Percentiles rank a stretch among this genome's conserved stretches.
Conservation (phyloP, 2,888 invertebrate species). For the Ditylenchus weischeri region DNA sequence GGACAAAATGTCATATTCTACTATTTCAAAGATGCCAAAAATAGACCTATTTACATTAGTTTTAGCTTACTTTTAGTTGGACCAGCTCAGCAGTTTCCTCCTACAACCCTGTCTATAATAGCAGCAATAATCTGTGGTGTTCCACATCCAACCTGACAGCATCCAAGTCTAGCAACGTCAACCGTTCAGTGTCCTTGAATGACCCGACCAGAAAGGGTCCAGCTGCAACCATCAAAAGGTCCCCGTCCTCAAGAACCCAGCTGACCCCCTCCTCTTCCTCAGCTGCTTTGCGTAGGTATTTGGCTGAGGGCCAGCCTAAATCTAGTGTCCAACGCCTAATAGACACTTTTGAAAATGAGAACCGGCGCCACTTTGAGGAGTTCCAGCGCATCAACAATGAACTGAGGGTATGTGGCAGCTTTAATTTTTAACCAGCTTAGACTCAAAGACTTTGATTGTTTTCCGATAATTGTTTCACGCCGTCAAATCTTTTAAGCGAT, state of each 20-base stretch:
- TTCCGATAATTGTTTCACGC: neutral
- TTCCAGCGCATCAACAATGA: conserved; percentile 30
- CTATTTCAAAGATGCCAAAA: no score
- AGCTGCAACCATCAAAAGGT: neutral
- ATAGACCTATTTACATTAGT: no score
- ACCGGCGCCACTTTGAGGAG: conserved; percentile 33
- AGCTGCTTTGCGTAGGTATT: conserved; percentile 6
- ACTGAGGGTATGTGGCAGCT: conserved; percentile 14
- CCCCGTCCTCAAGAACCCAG: neutral
- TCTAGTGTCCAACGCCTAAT: conserved; percentile 29
- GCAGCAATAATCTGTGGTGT: neutral
- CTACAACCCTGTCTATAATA: neutral
- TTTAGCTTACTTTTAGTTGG: conserved; percentile 1
- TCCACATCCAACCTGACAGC: conserved; percentile 1
- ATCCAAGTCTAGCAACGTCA: conserved; percentile 3
- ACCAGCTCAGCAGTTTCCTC: neutral
- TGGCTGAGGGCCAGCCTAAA: conserved; percentile 9
- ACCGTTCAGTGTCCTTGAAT: conserved; percentile 24
- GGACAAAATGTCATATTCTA: no score
- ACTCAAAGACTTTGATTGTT: neutral
- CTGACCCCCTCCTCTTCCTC: neutral
- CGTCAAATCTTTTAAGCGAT: no score
- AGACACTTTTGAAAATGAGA: conserved; percentile 35
- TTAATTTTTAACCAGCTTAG: neutral
- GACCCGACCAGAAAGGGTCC: conserved; percentile 13